Evolutionary conservation across 2,797 vertebrate species (phyloP).

Genomic region (Pagetopsis macropterus): DNA sequence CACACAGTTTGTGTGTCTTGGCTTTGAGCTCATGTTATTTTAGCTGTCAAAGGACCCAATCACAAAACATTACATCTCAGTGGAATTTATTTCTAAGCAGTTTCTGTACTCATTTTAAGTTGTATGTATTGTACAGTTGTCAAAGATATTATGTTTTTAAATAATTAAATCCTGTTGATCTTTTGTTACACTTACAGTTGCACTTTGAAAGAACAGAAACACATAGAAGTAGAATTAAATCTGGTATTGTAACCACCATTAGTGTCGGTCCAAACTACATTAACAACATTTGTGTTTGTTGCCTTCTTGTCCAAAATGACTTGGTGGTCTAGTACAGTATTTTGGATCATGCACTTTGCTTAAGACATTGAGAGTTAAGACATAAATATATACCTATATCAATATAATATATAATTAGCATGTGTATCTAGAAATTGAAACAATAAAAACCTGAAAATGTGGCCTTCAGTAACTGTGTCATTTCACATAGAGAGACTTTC

Average conservation of each 20-base stretch:
- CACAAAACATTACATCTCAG: slow-evolving; percentile 6
- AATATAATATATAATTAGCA: too few species aligned
- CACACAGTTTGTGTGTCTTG: slow-evolving; percentile 15
- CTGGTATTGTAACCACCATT: neutral
- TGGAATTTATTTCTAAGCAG: neutral
- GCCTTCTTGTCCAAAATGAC: neutral
- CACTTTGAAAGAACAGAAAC: neutral
- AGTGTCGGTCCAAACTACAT: neutral
- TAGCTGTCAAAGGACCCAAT: slow-evolving; percentile 32
- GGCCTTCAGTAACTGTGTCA: slow-evolving; percentile 37
- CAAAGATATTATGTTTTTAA: slow-evolving; percentile 9
- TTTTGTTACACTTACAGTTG: slow-evolving; percentile 5
- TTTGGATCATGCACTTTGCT: neutral
- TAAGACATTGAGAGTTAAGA: neutral
- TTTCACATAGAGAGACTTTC: slow-evolving; percentile 50
- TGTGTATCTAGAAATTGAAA: too few species aligned
- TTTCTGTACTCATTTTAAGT: neutral
- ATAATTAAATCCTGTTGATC: slow-evolving; percentile 17
- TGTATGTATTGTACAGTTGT: slow-evolving; percentile 13
- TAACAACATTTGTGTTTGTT: neutral
- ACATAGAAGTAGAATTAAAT: neutral
- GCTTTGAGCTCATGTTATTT: slow-evolving; percentile 36
- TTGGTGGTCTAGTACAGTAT: neutral
- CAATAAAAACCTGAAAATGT: neutral
- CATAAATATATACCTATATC: too few species aligned